Percentiles rank a stretch among this genome's conserved stretches.
Conservation (phyloP, 2,888 invertebrate species). For the Drosophila paranaensis region DNA sequence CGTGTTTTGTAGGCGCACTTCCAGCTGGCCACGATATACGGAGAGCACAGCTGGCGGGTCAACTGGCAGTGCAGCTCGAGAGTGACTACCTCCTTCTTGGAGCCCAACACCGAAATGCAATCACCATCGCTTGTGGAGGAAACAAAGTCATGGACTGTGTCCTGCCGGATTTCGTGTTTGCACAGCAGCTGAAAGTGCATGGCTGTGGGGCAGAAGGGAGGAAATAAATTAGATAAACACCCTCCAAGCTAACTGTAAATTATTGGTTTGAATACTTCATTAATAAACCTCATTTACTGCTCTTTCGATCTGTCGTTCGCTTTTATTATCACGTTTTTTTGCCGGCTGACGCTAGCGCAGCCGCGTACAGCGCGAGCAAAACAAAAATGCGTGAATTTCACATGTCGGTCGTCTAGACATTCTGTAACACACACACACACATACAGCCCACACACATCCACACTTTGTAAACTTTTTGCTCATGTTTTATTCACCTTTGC, state of each 20-base stretch:
- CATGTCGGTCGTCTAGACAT: slow-evolving; percentile 13
- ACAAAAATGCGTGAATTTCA: slow-evolving; percentile 42
- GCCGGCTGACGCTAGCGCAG: slow-evolving; percentile 34
- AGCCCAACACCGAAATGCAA: slow-evolving; percentile 64
- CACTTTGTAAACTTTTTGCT: slow-evolving; percentile 1
- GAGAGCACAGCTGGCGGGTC: slow-evolving; percentile 49
- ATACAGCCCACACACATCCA: background rate
- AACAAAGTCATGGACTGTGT: slow-evolving; percentile 65
- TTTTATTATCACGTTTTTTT: slow-evolving; percentile 13
- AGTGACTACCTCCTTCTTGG: slow-evolving; percentile 57
- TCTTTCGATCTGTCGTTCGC: background rate
- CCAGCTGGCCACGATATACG: slow-evolving; percentile 60
- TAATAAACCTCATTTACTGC: background rate
- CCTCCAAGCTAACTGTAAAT: background rate
- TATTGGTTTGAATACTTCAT: background rate
- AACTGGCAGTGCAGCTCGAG: slow-evolving; percentile 66
- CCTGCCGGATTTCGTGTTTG: slow-evolving; percentile 64
- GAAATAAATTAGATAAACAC: too few relatives aligned
- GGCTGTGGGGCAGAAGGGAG: background rate
- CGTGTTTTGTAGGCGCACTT: slow-evolving; percentile 30
- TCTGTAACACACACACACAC: slow-evolving; percentile 7
- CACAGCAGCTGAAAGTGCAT: slow-evolving; percentile 62
- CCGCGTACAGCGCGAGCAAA: slow-evolving; percentile 56
- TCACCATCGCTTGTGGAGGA: slow-evolving; percentile 45
- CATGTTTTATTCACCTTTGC: slow-evolving; percentile 17